Evolutionary conservation across 2,888 invertebrate species (phyloP), one percentile per base, ranked within the genome.

Genomic region (Antheraea assamensis): DNA sequence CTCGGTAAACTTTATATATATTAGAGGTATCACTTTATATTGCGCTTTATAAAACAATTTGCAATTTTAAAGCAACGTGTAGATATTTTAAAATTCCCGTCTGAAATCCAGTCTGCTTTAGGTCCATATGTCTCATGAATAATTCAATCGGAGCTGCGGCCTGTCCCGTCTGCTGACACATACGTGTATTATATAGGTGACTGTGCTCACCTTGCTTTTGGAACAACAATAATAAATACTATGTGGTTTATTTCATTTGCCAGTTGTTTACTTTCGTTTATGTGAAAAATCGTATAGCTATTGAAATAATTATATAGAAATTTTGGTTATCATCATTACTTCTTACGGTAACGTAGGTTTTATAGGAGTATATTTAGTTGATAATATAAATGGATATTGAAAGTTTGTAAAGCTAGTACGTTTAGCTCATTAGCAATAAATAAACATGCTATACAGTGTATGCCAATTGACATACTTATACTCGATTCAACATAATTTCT

Each of bases 81-180:
- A 90, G 90, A 90, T 90, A 92, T 91, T 94, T 93, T 92, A 91
- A 92, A 94, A 94, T 92, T 91, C 92, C 85, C 89, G 86, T 90
- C 91, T 91, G 90, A 92, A 93, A 93, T 92, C 93, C 90, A 92
- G 92, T 90, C 90, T 92, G 91, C 93, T 91, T 92, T 93, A 91
- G 92, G 93, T 92, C 92, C 93, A 92, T 92, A 93, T 93, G 92
- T 91, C 92, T 93, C 89, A 93, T 94, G 94, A 92, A 94, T 94
- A 85, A 94, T 94, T 93, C 93, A 94, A 82, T 75, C 77, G 79
- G 78, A 86, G 88, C 87, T 84, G 87, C 87, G 87, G 90, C 89
- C 88, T 91, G 90, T 91, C 88, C 90, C 89, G 88, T 85, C 83
- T 84, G 86, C 83, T 88, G 89, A 90, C 88, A 87, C 87, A 85